phyloP scores from a whole-genome alignment of 2,888 invertebrate genomes.

The Drosophila mayaguana region DNA sequence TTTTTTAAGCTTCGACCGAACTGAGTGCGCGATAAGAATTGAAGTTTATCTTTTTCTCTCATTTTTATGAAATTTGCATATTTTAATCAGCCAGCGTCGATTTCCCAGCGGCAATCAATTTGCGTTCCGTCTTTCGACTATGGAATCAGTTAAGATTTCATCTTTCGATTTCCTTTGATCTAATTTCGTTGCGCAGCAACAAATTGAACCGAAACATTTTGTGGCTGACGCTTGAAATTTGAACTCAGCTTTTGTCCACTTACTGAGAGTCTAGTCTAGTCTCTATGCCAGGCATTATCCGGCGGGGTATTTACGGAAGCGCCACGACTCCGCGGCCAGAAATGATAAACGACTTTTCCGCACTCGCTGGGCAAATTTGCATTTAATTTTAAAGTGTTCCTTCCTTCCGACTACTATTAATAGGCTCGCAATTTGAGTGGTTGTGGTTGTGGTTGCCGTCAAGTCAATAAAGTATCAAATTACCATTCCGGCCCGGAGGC shows the following conservation, averaged over 20 bases:
- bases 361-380: constrained; percentile 42
- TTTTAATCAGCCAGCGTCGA: constrained; percentile 66
- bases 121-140: constrained; percentile 19
- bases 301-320: not conserved
- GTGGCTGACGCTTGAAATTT: not conserved
- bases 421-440: constrained; percentile 22
- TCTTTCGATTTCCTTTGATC: constrained; percentile 43
- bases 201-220: constrained; percentile 24
- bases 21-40: constrained; percentile 1
- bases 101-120: constrained; percentile 74
- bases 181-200: constrained; percentile 34
- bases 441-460: constrained; percentile 5
- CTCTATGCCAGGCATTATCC: constrained; percentile 8
- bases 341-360: constrained; percentile 50
- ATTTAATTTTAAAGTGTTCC: constrained; percentile 65
- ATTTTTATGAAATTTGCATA: constrained; percentile 67
- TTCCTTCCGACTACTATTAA: constrained; percentile 18
- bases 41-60: constrained; percentile 26
- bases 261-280: not conserved
- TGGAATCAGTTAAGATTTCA: constrained; percentile 41
- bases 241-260: constrained; percentile 23
- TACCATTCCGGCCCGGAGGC: constrained; percentile 54
- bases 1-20: not conserved
- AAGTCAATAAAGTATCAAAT: constrained; percentile 67
- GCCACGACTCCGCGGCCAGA: constrained; percentile 16